phyloP scores from a whole-genome alignment of 2,797 vertebrate genomes.

The Champsocephalus esox region DNA sequence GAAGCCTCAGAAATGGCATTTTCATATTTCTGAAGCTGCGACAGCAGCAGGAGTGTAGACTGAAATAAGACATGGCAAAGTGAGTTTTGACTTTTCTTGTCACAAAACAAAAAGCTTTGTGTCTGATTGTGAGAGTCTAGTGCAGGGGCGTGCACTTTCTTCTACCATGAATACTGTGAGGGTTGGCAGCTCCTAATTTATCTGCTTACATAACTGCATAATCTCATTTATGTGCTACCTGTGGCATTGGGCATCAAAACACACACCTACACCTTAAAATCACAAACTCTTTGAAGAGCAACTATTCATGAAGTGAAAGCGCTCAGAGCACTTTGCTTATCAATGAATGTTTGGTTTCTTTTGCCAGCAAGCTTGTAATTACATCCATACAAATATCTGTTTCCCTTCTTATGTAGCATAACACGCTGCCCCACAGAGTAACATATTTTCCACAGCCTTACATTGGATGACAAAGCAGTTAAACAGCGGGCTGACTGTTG shows the following conservation, averaged over 20 bases:
- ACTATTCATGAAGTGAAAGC: slow-evolving; percentile 10
- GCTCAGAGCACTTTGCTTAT: slow-evolving; percentile 21
- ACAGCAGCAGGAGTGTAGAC: background rate
- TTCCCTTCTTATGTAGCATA: slow-evolving; percentile 35
- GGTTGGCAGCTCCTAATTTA: slow-evolving; percentile 30
- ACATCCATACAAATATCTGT: slow-evolving; percentile 1
- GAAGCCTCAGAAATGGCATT: slow-evolving; percentile 5
- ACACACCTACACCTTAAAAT: slow-evolving; percentile 21
- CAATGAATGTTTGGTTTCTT: slow-evolving; percentile 2
- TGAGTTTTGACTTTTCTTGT: slow-evolving; percentile 4
- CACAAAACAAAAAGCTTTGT: slow-evolving; percentile 31
- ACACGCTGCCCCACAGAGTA: background rate
- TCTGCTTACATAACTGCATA: slow-evolving; percentile 44
- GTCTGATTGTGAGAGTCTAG: slow-evolving; percentile 15
- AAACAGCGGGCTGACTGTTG: slow-evolving; percentile 31
- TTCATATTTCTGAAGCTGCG: slow-evolving; percentile 8
- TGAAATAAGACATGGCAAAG: slow-evolving; percentile 8
- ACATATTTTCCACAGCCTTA: slow-evolving; percentile 8
- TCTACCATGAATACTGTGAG: slow-evolving; percentile 4
- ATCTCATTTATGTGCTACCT: slow-evolving; percentile 37
- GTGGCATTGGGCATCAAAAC: slow-evolving; percentile 23
- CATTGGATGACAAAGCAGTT: slow-evolving; percentile 6
- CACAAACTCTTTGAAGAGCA: slow-evolving; percentile 12
- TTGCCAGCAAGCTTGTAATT: background rate
- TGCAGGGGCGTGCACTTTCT: slow-evolving; percentile 31